Conservation (phyloP, 2,888 invertebrate genomes). For the Empis stercorea region DNA sequence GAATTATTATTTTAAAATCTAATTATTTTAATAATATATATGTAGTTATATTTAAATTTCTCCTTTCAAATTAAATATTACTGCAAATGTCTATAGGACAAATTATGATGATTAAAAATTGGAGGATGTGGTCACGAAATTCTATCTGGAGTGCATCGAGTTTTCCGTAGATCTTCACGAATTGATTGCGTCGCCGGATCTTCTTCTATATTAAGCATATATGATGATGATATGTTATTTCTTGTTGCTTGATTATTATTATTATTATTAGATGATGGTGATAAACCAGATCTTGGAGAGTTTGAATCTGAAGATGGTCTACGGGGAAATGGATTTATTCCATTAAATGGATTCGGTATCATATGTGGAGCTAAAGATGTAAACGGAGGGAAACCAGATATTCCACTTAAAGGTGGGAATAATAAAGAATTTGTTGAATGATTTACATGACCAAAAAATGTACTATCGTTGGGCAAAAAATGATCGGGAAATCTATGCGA, state of each 20-base stretch:
- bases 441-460: slow-evolving; percentile 14
- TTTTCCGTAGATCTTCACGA: slow-evolving; percentile 9
- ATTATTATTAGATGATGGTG: not conserved
- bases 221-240: not conserved
- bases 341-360: slow-evolving; percentile 31
- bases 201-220: not conserved
- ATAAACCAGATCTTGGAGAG: slow-evolving; percentile 28
- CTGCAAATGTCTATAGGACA: no score
- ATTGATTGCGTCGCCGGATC: not conserved
- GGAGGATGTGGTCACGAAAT: slow-evolving; percentile 32
- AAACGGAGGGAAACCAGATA: slow-evolving; percentile 42
- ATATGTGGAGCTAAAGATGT: slow-evolving; percentile 30
- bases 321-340: slow-evolving; percentile 23
- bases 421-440: slow-evolving; percentile 46
- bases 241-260: not conserved
- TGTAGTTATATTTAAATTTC: no score
- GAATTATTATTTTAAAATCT: no score
- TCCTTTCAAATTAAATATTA: no score
- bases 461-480: slow-evolving; percentile 17
- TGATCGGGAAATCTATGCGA: slow-evolving; percentile 9
- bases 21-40: no score
- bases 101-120: no score
- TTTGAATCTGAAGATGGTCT: slow-evolving; percentile 41
- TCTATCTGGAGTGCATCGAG: slow-evolving; percentile 27
- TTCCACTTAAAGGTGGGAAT: slow-evolving; percentile 44